Evolutionary conservation across 2,113 vertebrate species (phyloP), one percentile per base, ranked within the genome.

Genomic region (Hippocampus abdominalis): DNA sequence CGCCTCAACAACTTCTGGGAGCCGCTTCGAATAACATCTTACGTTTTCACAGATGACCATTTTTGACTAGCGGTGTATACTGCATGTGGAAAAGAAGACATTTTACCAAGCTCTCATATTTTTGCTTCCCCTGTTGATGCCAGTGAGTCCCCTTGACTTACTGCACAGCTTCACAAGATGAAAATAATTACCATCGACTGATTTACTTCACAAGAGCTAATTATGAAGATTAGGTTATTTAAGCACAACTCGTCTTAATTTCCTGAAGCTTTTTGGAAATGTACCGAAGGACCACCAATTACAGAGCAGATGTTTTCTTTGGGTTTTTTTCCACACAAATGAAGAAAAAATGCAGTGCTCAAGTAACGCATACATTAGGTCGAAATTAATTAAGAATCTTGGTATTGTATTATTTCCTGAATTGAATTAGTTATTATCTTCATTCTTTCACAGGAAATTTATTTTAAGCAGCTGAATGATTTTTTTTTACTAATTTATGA

Each of bases 1-100:
- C 62, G 56, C 69, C 70, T 59, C 69, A 32, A 44, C 68, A 70
- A 65, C 53, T 40, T 61, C 60, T 53, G 57, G 29, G 54, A 69
- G 23, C 49, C 56, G 27, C 68, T 54, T 3, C 32, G 64, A 61
- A 70, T 39, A 74, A 54, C 11, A 39, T 39, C 66, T 56, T 36
- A 42, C 15, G 40, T 48, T 27, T 11, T 61, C 44, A n/a, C 4
- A 66, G 36, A 59, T 20, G 11, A 20, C 18, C 9, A 25, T 36
- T 20, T 59, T n/a, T 25, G 44, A 40, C 18, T 21, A 39, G 20
- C 39, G 5, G 36, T 23, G 20, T 18, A 12, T 20, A 21, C 16
- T 40, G 21, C 10, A 40, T 62, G 32, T n/a, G 20, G 8, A 39
- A 62, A 4, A n/a, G 15, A 36, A 61, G 8, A 62, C 11, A 62